Evolutionary conservation across 2,888 invertebrate genomes (phyloP).

Genomic region (Pteria penguin): DNA sequence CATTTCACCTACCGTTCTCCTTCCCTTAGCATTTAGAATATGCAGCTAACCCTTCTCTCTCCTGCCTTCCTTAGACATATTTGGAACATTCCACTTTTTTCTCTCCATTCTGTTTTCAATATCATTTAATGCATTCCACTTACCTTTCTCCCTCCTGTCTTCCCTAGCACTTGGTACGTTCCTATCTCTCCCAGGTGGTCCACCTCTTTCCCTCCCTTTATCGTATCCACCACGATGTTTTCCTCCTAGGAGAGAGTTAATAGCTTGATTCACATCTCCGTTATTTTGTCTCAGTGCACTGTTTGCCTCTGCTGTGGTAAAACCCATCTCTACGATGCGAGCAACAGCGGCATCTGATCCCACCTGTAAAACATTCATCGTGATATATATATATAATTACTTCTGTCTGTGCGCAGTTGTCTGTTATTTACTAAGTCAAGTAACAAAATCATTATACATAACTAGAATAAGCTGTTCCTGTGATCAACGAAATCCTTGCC

Average conservation of each 20-base stretch:
- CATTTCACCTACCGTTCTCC: too few species aligned
- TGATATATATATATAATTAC: too few species aligned
- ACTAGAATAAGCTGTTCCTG: too few species aligned
- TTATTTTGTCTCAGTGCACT: constrained; percentile 86
- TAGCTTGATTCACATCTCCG: constrained; percentile 84
- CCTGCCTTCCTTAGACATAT: constrained; percentile 46
- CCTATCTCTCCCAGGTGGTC: constrained; percentile 20
- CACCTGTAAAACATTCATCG: constrained; percentile 52
- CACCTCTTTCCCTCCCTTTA: constrained; percentile 23
- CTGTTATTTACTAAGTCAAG: too few species aligned
- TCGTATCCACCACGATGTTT: constrained; percentile 4
- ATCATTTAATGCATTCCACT: too few species aligned
- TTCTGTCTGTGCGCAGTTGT: too few species aligned
- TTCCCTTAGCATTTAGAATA: too few species aligned
- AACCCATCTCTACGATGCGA: constrained; percentile 90
- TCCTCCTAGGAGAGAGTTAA: constrained; percentile 63
- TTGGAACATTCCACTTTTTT: too few species aligned
- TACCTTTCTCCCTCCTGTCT: constrained; percentile 23
- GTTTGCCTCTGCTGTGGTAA: constrained; percentile 88
- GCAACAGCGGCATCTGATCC: constrained; percentile 74
- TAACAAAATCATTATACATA: too few species aligned
- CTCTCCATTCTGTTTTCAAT: too few species aligned
- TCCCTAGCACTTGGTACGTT: constrained; percentile 35
- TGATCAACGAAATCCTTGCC: too few species aligned
- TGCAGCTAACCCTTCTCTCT: constrained; percentile 29